Percentiles rank a stretch among this genome's conserved stretches.
These are phyloP conservation scores for Setophaga kirtlandii DNA, from an alignment of 2,113 vertebrate species.

Conservation along the genomic window DNA sequence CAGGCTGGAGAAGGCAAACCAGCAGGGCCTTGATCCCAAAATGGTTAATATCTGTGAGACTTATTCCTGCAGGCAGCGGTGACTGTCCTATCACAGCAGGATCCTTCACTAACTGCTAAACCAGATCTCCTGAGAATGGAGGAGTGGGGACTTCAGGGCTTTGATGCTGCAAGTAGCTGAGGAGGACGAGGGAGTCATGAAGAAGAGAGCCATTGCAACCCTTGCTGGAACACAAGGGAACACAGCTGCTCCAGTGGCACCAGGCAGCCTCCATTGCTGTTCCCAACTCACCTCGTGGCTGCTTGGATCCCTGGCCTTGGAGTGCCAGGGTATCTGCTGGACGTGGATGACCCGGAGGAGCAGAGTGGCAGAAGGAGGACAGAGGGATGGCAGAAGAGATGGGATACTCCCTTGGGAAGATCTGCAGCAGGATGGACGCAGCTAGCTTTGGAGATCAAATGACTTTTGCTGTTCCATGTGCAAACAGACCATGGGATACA, in stretches of 20 bases:
- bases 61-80: background rate
- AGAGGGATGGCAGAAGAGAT: background rate
- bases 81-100: accelerated
- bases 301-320: accelerated
- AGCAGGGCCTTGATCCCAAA: background rate
- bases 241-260: background rate
- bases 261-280: accelerated
- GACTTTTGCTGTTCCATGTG: background rate
- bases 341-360: background rate
- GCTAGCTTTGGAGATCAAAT: background rate
- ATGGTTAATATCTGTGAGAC: background rate
- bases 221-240: background rate
- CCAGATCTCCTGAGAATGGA: background rate
- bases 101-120: background rate
- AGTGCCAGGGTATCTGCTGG: background rate
- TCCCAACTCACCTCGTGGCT: background rate
- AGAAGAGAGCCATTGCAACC: background rate
- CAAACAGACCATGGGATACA: accelerated
- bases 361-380: background rate
- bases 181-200: background rate
- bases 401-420: background rate
- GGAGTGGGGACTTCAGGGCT: background rate
- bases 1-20: background rate
- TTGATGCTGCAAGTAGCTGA: background rate
- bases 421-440: background rate